Evolutionary conservation across 2,797 vertebrate species (phyloP).

Genomic region (Liparis tanakae): DNA sequence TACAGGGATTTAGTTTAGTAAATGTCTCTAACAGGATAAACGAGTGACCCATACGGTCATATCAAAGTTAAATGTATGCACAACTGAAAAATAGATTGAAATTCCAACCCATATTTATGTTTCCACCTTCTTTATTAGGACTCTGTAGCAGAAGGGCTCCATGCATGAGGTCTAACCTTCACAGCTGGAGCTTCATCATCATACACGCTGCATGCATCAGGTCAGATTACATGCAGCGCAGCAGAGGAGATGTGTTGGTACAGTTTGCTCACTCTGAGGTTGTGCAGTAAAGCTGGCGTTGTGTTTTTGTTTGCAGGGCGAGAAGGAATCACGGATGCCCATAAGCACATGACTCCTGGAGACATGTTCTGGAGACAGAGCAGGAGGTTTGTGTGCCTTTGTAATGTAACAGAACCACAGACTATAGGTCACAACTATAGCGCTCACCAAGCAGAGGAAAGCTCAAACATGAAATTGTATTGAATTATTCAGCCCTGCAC

Average conservation of each 20-base stretch:
- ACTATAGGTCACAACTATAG: slow-evolving; percentile 2
- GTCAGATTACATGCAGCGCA: slow-evolving; percentile 9
- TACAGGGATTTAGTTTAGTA: neutral
- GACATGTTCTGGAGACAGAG: neutral
- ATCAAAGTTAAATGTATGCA: neutral
- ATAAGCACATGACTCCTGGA: slow-evolving; percentile 2
- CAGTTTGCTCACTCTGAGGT: neutral
- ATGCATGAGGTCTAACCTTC: neutral
- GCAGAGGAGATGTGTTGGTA: neutral
- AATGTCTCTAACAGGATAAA: neutral
- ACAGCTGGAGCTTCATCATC: slow-evolving; percentile 5
- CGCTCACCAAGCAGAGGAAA: slow-evolving; percentile 8
- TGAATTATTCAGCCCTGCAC: slow-evolving; percentile 14
- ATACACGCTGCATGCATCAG: neutral
- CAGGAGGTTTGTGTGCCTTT: slow-evolving; percentile 29
- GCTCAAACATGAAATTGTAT: neutral
- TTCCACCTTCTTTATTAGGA: neutral
- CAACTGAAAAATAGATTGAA: neutral
- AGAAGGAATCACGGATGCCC: slow-evolving; percentile 17
- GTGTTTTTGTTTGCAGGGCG: neutral
- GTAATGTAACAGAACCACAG: slow-evolving; percentile 27
- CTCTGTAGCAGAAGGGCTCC: neutral
- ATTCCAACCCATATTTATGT: neutral
- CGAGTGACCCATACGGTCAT: neutral
- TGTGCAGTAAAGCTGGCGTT: neutral